Percentiles rank a stretch among this genome's conserved stretches.
These are phyloP conservation scores for Antheraea pernyi DNA, from an alignment of 1,140 invertebrate species.

Conservation along the genomic window DNA sequence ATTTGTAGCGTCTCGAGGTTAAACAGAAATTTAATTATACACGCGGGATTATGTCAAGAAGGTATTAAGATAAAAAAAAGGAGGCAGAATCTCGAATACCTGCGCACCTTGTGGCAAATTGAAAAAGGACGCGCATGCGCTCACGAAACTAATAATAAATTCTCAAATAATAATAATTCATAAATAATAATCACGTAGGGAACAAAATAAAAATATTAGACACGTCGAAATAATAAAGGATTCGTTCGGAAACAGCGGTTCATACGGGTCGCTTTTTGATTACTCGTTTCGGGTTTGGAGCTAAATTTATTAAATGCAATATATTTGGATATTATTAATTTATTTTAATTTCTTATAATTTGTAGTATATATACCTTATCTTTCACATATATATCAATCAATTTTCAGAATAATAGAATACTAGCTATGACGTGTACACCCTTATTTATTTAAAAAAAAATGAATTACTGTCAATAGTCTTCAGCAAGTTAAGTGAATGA, in stretches of 20 bases:
- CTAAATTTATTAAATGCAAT: neutral
- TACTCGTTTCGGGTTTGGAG: neutral
- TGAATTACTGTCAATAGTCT: too few relatives aligned
- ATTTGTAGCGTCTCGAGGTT: constrained; percentile 52
- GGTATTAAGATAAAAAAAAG: constrained; percentile 54
- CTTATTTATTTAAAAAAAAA: too few relatives aligned
- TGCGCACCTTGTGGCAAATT: constrained; percentile 74
- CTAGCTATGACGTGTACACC: too few relatives aligned
- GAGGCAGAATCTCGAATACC: constrained; percentile 45
- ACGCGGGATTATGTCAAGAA: constrained; percentile 63
- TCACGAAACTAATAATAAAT: constrained; percentile 70
- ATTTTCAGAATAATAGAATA: too few relatives aligned
- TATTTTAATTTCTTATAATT: too few relatives aligned
- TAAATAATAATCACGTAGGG: constrained; percentile 75
- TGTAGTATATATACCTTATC: too few relatives aligned
- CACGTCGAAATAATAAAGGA: constrained; percentile 77
- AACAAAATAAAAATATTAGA: constrained; percentile 74
- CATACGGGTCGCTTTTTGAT: constrained; percentile 50
- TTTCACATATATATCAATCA: too few relatives aligned
- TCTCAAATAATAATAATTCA: constrained; percentile 78
- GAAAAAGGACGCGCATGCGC: constrained; percentile 70
- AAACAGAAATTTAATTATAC: constrained; percentile 65
- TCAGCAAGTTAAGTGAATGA: too few relatives aligned
- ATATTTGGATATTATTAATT: too few relatives aligned
- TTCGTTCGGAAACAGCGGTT: constrained; percentile 39